Evolutionary conservation across 2,797 vertebrate genomes (phyloP).

Genomic region (Rhinichthys osculus): DNA sequence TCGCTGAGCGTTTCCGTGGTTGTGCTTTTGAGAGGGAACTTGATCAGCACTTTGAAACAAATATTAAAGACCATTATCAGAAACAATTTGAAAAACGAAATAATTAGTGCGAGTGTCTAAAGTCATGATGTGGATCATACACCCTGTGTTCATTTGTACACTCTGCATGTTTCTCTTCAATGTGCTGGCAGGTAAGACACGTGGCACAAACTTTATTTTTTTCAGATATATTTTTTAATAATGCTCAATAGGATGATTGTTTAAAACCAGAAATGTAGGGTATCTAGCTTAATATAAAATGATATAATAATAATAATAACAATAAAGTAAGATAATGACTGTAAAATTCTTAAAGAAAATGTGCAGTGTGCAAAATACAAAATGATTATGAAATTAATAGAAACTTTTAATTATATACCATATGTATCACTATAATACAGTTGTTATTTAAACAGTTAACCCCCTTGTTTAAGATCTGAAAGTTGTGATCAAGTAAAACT

Average conservation of each 20-base stretch:
- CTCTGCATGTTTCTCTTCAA: neutral
- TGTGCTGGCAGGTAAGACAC: constrained; percentile 38
- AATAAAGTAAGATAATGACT: neutral
- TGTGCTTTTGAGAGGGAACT: constrained; percentile 10
- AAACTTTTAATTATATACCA: neutral
- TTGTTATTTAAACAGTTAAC: neutral
- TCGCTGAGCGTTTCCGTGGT: neutral
- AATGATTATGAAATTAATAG: neutral
- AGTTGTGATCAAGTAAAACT: neutral
- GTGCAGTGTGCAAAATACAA: too few species aligned
- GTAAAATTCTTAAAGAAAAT: neutral
- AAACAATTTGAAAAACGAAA: neutral
- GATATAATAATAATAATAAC: neutral
- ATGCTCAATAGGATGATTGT: neutral
- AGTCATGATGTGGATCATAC: constrained; percentile 8
- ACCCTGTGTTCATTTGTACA: neutral
- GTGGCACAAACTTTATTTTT: neutral
- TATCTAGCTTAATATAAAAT: neutral
- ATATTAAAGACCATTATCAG: constrained; percentile 6
- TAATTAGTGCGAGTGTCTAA: neutral
- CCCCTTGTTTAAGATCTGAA: neutral
- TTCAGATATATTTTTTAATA: neutral
- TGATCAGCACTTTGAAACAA: constrained; percentile 2
- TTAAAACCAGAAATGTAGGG: neutral
- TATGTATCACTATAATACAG: neutral